These are phyloP conservation scores for Prunella himalayana DNA, from an alignment of 2,113 vertebrate genomes.

Conservation along the genomic window DNA sequence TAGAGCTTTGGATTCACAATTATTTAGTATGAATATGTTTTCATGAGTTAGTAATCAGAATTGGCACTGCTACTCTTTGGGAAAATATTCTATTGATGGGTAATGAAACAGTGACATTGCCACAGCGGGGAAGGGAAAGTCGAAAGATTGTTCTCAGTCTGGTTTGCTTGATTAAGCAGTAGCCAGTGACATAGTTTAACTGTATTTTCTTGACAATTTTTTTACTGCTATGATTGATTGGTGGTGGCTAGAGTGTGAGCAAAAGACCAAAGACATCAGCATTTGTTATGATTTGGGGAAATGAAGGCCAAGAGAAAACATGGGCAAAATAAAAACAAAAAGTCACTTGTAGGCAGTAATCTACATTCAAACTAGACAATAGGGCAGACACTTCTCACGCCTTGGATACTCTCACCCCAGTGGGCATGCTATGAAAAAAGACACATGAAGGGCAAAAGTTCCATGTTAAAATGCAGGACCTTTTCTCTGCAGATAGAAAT, in stretches of 20 bases:
- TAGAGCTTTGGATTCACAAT: background rate
- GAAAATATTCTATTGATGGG: background rate
- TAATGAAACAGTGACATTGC: background rate
- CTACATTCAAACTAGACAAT: conserved; percentile 42
- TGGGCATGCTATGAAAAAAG: background rate
- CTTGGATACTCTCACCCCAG: background rate
- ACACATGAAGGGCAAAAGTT: background rate
- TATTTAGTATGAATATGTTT: background rate
- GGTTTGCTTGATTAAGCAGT: conserved; percentile 18
- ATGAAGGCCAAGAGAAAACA: background rate
- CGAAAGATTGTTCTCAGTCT: background rate
- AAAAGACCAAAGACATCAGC: background rate
- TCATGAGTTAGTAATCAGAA: background rate
- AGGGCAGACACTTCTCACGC: conserved; percentile 27
- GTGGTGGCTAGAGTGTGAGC: background rate
- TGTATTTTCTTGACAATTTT: background rate
- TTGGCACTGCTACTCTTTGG: background rate
- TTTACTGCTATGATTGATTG: background rate
- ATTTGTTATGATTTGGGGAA: background rate
- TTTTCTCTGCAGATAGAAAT: conserved; percentile 7
- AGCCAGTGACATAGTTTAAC: background rate
- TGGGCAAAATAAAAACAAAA: background rate
- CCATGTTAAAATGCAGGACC: background rate
- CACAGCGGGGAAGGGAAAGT: background rate
- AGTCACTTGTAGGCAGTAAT: conserved; percentile 12